Base-by-base conservation (phyloP, 2,797 vertebrate genomes). In the Rhynchonycteris naso region DNA sequence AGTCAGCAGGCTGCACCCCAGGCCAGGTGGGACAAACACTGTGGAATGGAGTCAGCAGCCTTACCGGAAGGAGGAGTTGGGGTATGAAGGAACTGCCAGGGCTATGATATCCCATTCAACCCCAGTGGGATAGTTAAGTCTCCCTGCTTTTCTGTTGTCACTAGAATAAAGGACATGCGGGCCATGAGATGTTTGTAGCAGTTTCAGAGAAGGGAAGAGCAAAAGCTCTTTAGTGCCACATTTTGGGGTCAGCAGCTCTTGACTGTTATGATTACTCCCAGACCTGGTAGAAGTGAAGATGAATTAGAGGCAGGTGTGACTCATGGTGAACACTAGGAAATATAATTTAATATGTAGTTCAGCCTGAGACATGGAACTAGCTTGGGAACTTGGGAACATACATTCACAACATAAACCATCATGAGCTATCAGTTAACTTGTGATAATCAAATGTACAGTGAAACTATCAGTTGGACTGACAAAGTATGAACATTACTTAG, bases 401-500 rank as follows among this genome's bases (percentile, higher is more conserved):
- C 9, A 6, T 63, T 58, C 43, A 30, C 30, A 50, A 1, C 8
- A 3, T 22, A 38, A 93, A 54, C n/a, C 54, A 38, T 35, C 16
- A 0, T 19, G n/a, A 58, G 35, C 61, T 30, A 22, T 35, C 65
- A 30, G 1, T 83, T 74, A 59, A 33, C 59, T 79, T 79, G 56
- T 54, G 65, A 81, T 58, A 74, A 50, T 21, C 6, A 71, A 33
- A 28, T 47, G 8, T n/a, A 13, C 50, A 8, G 33, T 80, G 54
- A 92, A 84, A 75, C 13, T 83, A 80, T 69, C 54, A 50, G 35
- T 33, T 72, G 91, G 84, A 89, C 47, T 92, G 94, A 75, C 24
- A 83, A 94, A 59, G 72, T 74, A 61, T 59, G 63, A 85, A 90
- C 87, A 72, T 83, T 82, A 83, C 68, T 93, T 54, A 78, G 80